Evolutionary conservation across 2,888 invertebrate genomes (phyloP), one percentile per base, ranked within the genome.

Genomic region (Amphipyra berbera): DNA sequence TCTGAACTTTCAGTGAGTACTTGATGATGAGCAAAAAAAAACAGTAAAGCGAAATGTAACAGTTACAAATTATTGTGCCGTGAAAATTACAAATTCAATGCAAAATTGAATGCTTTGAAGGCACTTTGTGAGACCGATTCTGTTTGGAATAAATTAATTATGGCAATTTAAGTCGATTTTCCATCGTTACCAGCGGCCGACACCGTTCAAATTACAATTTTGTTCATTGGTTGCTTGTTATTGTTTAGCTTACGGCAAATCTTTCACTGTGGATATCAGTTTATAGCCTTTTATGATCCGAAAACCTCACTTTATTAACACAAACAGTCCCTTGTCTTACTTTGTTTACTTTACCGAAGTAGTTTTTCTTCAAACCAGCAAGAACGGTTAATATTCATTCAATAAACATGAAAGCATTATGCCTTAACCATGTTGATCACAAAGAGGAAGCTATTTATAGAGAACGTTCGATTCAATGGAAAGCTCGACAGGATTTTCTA

Each of bases 71-170:
- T 92, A 93, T 90, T 92, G 92, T 93, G 90, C 92, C 94, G 93
- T 93, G 89, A 86, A 94, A 94, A 95, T 93, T 89, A 91, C 87
- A 88, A 90, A 91, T 90, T 92, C 88, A 92, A 93, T 92, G 93
- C 92, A 89, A 91, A 93, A 92, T 92, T 90, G 86, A 90, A 91
- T 90, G 90, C 87, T 90, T 89, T 88, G 88, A 88, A 86, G 84
- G 82, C 88, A 84, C 79, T 88, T 87, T 89, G 90, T 88, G 88
- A 78, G 84, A 89, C 82, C 88, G 88, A 91, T 91, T 92, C 79
- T 91, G 85, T 93, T 94, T 91, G 90, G 90, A 91, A 90, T 93
- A 91, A 94, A 95, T 93, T 94, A 94, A 95, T 94, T 94, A 94
- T 89, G 84, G 81, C 87, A 88, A 89, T 91, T 91, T 87, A 84